A percentile compares a stretch with the other conserved stretches of the same genome.
Conservation (phyloP, 1,140 invertebrate species). For the Rhyacophila brunnea region DNA sequence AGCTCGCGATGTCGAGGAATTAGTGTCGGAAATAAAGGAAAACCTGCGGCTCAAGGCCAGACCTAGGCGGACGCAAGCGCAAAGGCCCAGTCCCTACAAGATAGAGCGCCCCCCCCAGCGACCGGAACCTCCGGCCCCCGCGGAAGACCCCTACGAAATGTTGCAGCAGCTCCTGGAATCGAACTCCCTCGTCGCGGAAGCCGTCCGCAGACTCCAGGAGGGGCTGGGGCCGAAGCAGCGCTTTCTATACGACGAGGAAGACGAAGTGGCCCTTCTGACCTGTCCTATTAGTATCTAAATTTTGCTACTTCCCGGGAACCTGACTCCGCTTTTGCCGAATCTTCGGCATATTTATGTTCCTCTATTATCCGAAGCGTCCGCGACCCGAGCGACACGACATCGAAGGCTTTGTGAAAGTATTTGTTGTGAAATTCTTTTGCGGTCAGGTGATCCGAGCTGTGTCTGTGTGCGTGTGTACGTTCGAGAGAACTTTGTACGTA, state of each 20-base stretch:
- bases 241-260: slow-evolving; percentile 33
- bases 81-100: slow-evolving; percentile 62
- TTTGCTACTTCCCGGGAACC: not conserved
- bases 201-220: slow-evolving; percentile 64
- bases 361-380: not conserved
- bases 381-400: not conserved
- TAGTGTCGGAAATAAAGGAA: slow-evolving; percentile 70
- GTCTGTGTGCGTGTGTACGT: slow-evolving; percentile 15
- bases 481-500: slow-evolving; percentile 16
- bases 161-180: slow-evolving; percentile 63
- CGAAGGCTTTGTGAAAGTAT: slow-evolving; percentile 22
- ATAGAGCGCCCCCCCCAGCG: slow-evolving; percentile 46
- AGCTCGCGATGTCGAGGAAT: slow-evolving; percentile 59
- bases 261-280: slow-evolving; percentile 26
- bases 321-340: not conserved
- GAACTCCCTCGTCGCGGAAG: slow-evolving; percentile 70
- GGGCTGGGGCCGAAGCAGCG: slow-evolving; percentile 27
- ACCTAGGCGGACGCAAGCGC: slow-evolving; percentile 44
- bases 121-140: slow-evolving; percentile 40
- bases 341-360: not conserved
- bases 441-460: slow-evolving; percentile 19
- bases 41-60: slow-evolving; percentile 60
- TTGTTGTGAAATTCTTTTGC: slow-evolving; percentile 28
- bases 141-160: slow-evolving; percentile 65
- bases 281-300: slow-evolving; percentile 14